Percentiles rank a stretch among this genome's conserved stretches.
Conservation (phyloP, 1,140 invertebrate genomes). For the Protaetia brevitarsis region DNA sequence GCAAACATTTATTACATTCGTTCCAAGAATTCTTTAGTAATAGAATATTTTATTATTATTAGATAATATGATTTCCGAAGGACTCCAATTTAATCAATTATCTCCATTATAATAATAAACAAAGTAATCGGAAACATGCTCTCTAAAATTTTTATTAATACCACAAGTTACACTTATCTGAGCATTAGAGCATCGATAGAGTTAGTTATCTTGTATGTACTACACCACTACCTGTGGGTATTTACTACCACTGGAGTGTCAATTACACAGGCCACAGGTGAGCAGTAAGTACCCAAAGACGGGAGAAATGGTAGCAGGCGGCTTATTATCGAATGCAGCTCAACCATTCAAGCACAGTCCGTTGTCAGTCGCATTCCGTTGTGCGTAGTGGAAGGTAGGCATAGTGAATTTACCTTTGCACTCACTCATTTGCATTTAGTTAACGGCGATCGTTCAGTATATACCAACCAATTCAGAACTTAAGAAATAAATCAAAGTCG, state of each 20-base stretch:
- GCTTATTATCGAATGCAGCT: slow-evolving; percentile 12
- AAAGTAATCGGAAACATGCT: too few relatives aligned
- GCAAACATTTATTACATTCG: too few relatives aligned
- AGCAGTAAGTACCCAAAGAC: background rate
- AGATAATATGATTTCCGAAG: too few relatives aligned
- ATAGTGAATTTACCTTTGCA: background rate
- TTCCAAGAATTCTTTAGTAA: too few relatives aligned
- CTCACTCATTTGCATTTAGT: background rate
- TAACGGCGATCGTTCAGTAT: background rate
- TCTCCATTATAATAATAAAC: too few relatives aligned
- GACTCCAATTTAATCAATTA: too few relatives aligned
- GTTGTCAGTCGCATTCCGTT: slow-evolving; percentile 7
- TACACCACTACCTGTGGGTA: background rate
- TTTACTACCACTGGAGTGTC: background rate
- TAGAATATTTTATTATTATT: too few relatives aligned
- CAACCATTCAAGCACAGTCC: slow-evolving; percentile 1
- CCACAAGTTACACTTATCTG: too few relatives aligned
- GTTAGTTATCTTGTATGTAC: too few relatives aligned
- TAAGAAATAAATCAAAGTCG: too few relatives aligned
- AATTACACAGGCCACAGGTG: slow-evolving; percentile 11
- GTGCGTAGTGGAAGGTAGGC: background rate
- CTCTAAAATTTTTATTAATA: too few relatives aligned
- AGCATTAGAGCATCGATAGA: too few relatives aligned
- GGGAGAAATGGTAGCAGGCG: slow-evolving; percentile 14
- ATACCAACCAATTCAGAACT: background rate